These are phyloP conservation scores for Notolabrus celidotus DNA, from an alignment of 2,797 vertebrate genomes.

Conservation along the genomic window DNA sequence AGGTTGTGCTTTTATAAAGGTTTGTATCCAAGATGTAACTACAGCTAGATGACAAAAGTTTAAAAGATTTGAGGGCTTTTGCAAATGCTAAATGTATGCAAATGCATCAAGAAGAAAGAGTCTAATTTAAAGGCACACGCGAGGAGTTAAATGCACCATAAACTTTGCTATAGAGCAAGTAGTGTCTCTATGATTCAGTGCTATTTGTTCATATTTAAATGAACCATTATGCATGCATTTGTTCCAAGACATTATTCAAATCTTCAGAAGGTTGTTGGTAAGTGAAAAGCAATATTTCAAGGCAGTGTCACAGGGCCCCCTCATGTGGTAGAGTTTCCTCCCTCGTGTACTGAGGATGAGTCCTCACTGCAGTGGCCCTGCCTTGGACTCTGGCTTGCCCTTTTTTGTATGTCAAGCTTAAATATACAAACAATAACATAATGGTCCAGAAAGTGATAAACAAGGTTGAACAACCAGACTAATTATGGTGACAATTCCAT, in stretches of 20 bases:
- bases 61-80: background rate
- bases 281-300: background rate
- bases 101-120: background rate
- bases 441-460: no score
- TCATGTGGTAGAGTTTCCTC: background rate
- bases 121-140: no score
- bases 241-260: background rate
- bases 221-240: no score
- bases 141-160: no score
- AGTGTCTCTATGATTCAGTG: no score
- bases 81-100: background rate
- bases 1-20: conserved; percentile 8
- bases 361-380: background rate
- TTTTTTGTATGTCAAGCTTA: no score
- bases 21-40: background rate
- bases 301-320: background rate
- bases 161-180: no score
- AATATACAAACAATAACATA: no score
- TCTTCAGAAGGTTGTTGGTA: background rate
- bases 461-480: background rate
- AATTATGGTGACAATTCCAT: background rate
- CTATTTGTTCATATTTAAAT: no score
- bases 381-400: background rate
- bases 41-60: background rate
- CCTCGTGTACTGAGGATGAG: background rate